Evolutionary conservation across 2,888 invertebrate genomes (phyloP).

Genomic region (Drosophila vallismaia): DNA sequence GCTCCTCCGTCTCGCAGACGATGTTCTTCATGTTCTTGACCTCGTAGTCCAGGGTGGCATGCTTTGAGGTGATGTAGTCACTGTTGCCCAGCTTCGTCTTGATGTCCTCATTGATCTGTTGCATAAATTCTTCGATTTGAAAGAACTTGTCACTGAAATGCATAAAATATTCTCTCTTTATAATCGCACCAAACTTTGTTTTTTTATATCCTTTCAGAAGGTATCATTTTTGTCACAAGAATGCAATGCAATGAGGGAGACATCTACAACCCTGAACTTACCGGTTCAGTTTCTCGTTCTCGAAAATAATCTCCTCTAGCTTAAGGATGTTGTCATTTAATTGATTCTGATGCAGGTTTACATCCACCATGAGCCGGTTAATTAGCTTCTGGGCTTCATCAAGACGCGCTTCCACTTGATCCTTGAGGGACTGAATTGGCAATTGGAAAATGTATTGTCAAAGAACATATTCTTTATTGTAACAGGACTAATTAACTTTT

Average conservation of each 20-base stretch:
- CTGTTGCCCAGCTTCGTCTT: slow-evolving; percentile 72
- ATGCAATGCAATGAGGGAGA: no score
- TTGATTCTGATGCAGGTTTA: slow-evolving; percentile 77
- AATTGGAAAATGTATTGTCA: not conserved
- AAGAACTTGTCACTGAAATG: slow-evolving; percentile 75
- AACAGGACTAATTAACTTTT: no score
- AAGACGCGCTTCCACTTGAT: slow-evolving; percentile 73
- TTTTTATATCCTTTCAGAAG: no score
- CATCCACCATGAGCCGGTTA: slow-evolving; percentile 74
- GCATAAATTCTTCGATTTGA: slow-evolving; percentile 76
- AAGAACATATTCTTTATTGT: no score
- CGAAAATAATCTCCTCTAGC: slow-evolving; percentile 78
- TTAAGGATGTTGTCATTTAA: slow-evolving; percentile 81
- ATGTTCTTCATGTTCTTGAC: slow-evolving; percentile 85
- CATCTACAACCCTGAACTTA: slow-evolving; percentile 36
- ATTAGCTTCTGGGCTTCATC: slow-evolving; percentile 76
- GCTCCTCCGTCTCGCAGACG: slow-evolving; percentile 85
- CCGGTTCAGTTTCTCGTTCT: slow-evolving; percentile 75
- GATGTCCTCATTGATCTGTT: slow-evolving; percentile 77
- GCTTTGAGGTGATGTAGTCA: slow-evolving; percentile 84
- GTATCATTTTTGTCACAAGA: not conserved
- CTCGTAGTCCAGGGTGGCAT: slow-evolving; percentile 84
- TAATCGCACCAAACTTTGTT: not conserved
- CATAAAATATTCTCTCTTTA: not conserved
- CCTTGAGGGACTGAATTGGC: slow-evolving; percentile 67